Evolutionary conservation across 37 sponge, comb jelly and placozoan species (phyloP).

Genomic region (Dysidea cf. avara): DNA sequence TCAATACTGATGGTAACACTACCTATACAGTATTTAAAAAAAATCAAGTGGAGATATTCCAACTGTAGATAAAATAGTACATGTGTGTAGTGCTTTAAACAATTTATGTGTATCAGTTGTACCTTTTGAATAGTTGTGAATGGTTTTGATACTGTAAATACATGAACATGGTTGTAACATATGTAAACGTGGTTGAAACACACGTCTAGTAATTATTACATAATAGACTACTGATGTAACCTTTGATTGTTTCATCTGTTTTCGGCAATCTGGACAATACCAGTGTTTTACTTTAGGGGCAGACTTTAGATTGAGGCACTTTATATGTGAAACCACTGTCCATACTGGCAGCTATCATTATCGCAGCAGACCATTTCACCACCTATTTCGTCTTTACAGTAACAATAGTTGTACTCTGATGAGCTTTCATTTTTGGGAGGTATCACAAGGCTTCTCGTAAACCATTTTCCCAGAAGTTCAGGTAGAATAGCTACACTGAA

Average conservation of each 20-base stretch:
- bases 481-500: constrained; percentile 31
- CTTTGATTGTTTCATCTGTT: not conserved
- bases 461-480: constrained; percentile 56
- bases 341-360: constrained; percentile 26
- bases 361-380: constrained; percentile 63
- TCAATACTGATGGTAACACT: constrained; percentile 41
- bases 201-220: too few relatives aligned
- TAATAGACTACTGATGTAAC: too few relatives aligned
- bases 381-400: constrained; percentile 32
- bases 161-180: too few relatives aligned
- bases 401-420: constrained; percentile 29
- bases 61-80: constrained; percentile 40
- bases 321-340: constrained; percentile 55
- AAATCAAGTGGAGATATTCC: constrained; percentile 6
- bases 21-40: constrained; percentile 41
- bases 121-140: constrained; percentile 37
- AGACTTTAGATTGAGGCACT: constrained; percentile 18
- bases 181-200: too few relatives aligned
- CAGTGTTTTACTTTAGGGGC: constrained; percentile 17
- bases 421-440: not conserved
- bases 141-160: too few relatives aligned
- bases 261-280: constrained; percentile 66
- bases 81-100: constrained; percentile 56
- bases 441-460: constrained; percentile 1
- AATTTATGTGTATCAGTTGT: constrained; percentile 66